Base-by-base conservation (phyloP, 2,797 vertebrate species). In the Neostethus bicornis region DNA sequence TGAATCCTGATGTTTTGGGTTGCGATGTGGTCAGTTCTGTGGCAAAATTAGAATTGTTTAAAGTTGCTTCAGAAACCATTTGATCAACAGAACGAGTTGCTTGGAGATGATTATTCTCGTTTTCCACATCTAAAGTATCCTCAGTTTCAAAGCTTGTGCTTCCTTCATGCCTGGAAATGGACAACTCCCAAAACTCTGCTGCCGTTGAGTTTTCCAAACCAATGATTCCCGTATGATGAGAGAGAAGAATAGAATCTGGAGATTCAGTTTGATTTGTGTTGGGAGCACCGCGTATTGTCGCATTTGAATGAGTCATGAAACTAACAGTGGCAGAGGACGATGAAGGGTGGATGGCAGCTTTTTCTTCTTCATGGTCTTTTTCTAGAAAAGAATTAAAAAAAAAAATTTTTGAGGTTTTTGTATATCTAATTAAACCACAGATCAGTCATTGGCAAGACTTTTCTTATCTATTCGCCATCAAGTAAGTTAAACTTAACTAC, bases 91-190 rank as follows among this genome's bases (percentile, higher is more conserved):
- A 43, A 4, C 42, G 54, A 42, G 61, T 66, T 4, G 63, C 48
- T 20, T 55, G 45, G n/a, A 34, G 39, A 13, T 69, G 52, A 17
- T 75, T 73, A 51, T 80, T 83, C 37, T 66, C 68, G 63, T 14
- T 80, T 59, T 79, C 77, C 38, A 61, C 17, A 24, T 37, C 52
- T n/a, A 62, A 34, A 0, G 41, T 48, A 11, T 86, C 84, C 48
- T 82, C 83, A 13, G 28, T 42, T 51, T 89, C 85, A 61, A 79
- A 39, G 53, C 61, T 84, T 49, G 74, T 59, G 39, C 87, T 88
- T 53, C 85, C 88, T 31, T 90, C 87, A 14, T 70, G 79, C 44
- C 29, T 73, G 16, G 75, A 78, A 50, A 39, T 52, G 13, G 73
- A 20, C 16, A 80, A 70, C 23, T 76, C 77, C 81, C 77, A 75